Evolutionary conservation across 2,888 invertebrate species (phyloP), one percentile per base, ranked within the genome.

Genomic region (Pandemis corylana): DNA sequence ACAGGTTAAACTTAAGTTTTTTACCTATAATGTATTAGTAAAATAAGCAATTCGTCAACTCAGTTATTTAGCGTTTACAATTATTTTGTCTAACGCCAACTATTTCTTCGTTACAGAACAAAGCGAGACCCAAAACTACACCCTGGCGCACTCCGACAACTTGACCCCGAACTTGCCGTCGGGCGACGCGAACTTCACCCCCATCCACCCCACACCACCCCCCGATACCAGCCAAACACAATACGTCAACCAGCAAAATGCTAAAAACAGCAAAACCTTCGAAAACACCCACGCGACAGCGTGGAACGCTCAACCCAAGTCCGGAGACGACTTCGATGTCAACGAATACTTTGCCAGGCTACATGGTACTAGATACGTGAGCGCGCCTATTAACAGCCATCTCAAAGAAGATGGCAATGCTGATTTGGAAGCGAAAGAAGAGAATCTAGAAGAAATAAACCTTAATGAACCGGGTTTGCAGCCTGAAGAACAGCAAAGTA

Each of bases 291-390:
- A 80, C 0, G 41, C 80, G 7, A 84, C 82, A 0, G 76, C 80
- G 56, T 87, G 89, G n/a, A 90, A 90, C 77, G 87, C 86, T 72
- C 84, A 83, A 0, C 68, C 75, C 0, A 90, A 89, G 77, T 80
- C 88, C 0, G 90, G 92, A 59, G 94, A 95, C 59, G 94, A 94
- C 79, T 95, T 95, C 72, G 94, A 95, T 76, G 93, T 95, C 0
- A 93, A 93, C 70, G 94, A 93, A 77, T 95, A 94, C 76, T 93
- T 94, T 59, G 94, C 94, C 2, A 83, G 95, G 49, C 80, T 95
- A 0, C 94, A 94, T 78, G 91, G 94, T 2, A 92, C 90, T 0
- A 84, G 92, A 75, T 94, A 94, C 69, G 93, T 94, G 0, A 93
- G 93, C 76, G 93, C 94, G 6, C 94, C 93, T 0, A 73, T 91